phyloP scores from a whole-genome alignment of 2,113 vertebrate genomes.

The Hipposideros armiger region DNA sequence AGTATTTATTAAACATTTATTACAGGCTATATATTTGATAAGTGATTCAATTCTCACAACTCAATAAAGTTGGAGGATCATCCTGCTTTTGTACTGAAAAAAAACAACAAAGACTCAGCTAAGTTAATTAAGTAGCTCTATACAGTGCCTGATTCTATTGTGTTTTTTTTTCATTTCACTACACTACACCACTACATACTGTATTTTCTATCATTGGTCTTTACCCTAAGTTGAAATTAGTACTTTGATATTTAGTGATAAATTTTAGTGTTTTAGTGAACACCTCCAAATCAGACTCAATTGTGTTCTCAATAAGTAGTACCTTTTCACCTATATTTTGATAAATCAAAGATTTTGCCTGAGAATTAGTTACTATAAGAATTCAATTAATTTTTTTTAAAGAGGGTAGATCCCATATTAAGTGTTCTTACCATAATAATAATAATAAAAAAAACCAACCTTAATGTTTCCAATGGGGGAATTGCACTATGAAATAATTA shows the following conservation, averaged over 20 bases:
- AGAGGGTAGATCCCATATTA: not conserved
- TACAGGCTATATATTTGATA: not conserved
- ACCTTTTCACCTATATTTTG: slow-evolving; percentile 4
- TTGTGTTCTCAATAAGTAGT: not conserved
- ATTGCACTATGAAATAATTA: not conserved
- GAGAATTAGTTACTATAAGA: slow-evolving; percentile 31
- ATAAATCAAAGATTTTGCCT: slow-evolving; percentile 29
- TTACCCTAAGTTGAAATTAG: slow-evolving; percentile 9
- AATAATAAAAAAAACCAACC: not conserved
- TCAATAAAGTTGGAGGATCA: not conserved
- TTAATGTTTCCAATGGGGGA: not conserved
- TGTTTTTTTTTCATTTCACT: not conserved
- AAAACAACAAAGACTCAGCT: not conserved
- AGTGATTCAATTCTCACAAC: not conserved
- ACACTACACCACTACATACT: not conserved
- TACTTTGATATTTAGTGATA: not conserved
- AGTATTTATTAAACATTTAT: not conserved
- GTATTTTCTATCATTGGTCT: not conserved
- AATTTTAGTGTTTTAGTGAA: not conserved
- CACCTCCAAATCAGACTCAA: not conserved
- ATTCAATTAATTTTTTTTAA: not conserved
- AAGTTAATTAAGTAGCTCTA: not conserved
- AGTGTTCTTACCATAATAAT: not conserved
- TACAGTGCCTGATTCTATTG: not conserved
- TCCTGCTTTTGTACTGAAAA: not conserved